Evolutionary conservation across 2,888 invertebrate species (phyloP), one percentile per base, ranked within the genome.

Genomic region (Lacanobia wlatinum): DNA sequence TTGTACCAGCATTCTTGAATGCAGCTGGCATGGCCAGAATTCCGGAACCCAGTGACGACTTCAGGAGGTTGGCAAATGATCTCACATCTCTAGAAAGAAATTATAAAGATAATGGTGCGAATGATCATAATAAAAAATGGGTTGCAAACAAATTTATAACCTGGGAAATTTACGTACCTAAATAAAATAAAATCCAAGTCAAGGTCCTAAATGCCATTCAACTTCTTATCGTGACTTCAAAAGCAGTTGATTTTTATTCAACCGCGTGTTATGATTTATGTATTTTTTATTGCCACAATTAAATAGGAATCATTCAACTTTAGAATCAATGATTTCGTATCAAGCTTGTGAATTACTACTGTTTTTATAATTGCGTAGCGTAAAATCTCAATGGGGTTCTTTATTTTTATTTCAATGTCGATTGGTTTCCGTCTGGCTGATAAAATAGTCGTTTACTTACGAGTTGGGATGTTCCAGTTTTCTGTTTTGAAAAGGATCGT

Each of bases 41-140:
- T 0, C 99, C 99, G 0, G 98, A 98, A 1, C 98, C 99, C 62
- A 99, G 96, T 40, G 99, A 99, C 46, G 99, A 98, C 93, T 99
- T 99, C 34, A 99, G 96, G 62, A 99, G 96, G 94, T 99, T 99
- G 75, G 98, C 98, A 90, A 99, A 96, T 0, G 99, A 98, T 64
- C 98, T 98, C 61, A 97, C 91, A 87, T 98, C 98, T 79, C 98
- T 98, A 96, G 75, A 96, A 96, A 70, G 0, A 70, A 70, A 75
- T 28, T 28, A 14, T 23, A n/a, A 5, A 48, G 14, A 38, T 21
- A 4, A 75, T 21, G 4, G 34, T 43, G 46, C 3, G 1, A 28
- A 21, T n/a, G 28, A 76, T 43, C 8, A 34, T 67, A 40, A 28
- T 3, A 21, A 40, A 43, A 16, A 40, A 65, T 43, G 2, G 2